Evolutionary conservation across 2,797 vertebrate genomes (phyloP), one percentile per base, ranked within the genome.

Genomic region (Ctenosaura bakeri): DNA sequence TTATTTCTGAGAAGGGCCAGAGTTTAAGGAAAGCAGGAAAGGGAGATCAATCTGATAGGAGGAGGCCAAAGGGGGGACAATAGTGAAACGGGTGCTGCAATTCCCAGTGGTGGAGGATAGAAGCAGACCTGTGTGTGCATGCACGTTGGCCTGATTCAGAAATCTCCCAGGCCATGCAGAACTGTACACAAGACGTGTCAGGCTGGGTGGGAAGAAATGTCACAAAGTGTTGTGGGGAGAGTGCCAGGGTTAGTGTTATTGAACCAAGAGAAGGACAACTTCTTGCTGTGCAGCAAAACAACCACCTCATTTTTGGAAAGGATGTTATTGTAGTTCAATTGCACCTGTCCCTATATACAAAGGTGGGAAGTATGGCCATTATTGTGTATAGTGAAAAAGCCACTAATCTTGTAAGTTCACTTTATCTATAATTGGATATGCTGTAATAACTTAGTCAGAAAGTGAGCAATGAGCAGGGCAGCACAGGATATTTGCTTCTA

Each of bases 341-440:
- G 89, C 76, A 90, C 10, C 0, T 29, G 62, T 1, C 46, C 9
- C 8, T 92, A 52, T 6, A 62, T 69, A 89, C 52, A 89, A 29
- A 91, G 79, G 74, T 69, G 82, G 52, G 22, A 89, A 76, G 90
- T 86, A 52, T 2, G 35, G 0, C 18, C 89, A 8, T 88, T 92
- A 77, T 24, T 74, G 46, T n/a, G n/a, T 84, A 89, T 26, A 73
- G n/a, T 62, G 74, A 54, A 83, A 90, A 90, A 90, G 78, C 7
- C 80, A 87, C 74, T 87, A 88, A 76, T 74, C 32, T 50, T 38
- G 56, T 46, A 74, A 1, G n/a, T 38, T 88, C 38, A 86, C 32
- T 88, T 89, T 90, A 89, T 78, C 52, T 90, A n/a, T 84, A 92
- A 89, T 32, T 81, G 24, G 91, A 93, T 82, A 88, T 32, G 1